Evolutionary conservation across 1,140 invertebrate genomes (phyloP).

Genomic region (Solenopsis fugax): DNA sequence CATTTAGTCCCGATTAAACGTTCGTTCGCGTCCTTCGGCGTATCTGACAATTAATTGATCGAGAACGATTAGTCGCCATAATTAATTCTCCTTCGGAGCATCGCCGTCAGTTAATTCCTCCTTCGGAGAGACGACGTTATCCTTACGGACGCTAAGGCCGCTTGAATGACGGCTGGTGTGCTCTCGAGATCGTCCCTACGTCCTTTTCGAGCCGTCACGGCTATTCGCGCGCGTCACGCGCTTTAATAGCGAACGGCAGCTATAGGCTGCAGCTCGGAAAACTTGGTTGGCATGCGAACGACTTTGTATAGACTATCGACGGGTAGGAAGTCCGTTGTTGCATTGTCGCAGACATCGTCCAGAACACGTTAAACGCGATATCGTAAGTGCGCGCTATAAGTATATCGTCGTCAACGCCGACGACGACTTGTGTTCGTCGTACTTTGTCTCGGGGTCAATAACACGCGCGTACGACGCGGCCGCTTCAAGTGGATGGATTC

Average conservation of each 20-base stretch:
- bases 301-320: slow-evolving; percentile 29
- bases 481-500: slow-evolving; percentile 12
- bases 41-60: slow-evolving; percentile 43
- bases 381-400: slow-evolving; percentile 53
- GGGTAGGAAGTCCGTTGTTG: slow-evolving; percentile 52
- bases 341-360: slow-evolving; percentile 6
- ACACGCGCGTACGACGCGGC: slow-evolving; percentile 58
- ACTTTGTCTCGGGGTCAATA: slow-evolving; percentile 78
- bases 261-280: not conserved
- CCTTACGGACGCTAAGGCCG: not conserved
- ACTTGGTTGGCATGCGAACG: slow-evolving; percentile 18
- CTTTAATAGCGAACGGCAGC: slow-evolving; percentile 10
- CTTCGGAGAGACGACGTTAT: not conserved
- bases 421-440: slow-evolving; percentile 61
- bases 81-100: slow-evolving; percentile 47
- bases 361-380: slow-evolving; percentile 11
- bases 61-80: slow-evolving; percentile 30
- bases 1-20: slow-evolving; percentile 42
- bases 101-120: not conserved
- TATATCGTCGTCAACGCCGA: slow-evolving; percentile 32
- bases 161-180: slow-evolving; percentile 3
- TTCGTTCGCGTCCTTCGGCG: not conserved
- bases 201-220: not conserved
- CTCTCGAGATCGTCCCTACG: slow-evolving; percentile 9
- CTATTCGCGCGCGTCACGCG: slow-evolving; percentile 25